phyloP scores from a whole-genome alignment of 2,113 vertebrate genomes.

The Pagrus major region DNA sequence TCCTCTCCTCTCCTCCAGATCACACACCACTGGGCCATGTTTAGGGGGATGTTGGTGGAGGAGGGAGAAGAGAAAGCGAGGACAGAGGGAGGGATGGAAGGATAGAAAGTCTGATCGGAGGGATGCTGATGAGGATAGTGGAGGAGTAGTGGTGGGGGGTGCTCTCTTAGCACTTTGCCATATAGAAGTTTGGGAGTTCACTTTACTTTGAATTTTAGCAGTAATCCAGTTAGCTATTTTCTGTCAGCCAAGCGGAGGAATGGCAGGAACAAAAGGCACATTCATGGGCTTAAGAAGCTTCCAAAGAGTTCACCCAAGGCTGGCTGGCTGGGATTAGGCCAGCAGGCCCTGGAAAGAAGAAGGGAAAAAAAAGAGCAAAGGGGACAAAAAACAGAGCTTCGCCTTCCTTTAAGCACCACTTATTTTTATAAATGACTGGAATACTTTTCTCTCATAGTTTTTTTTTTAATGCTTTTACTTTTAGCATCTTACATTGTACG shows the following conservation, averaged over 20 bases:
- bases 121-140: slow-evolving; percentile 78
- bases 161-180: slow-evolving; percentile 81
- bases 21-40: slow-evolving; percentile 78
- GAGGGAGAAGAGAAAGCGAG: slow-evolving; percentile 48
- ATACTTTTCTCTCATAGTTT: slow-evolving; percentile 68
- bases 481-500: slow-evolving; percentile 27
- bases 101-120: slow-evolving; percentile 68
- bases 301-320: slow-evolving; percentile 87
- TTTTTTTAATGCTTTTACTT: slow-evolving; percentile 46
- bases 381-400: slow-evolving; percentile 75
- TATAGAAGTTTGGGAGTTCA: slow-evolving; percentile 89
- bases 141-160: slow-evolving; percentile 14
- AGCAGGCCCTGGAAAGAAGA: slow-evolving; percentile 82
- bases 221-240: slow-evolving; percentile 91
- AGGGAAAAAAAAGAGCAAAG: slow-evolving; percentile 81
- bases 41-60: slow-evolving; percentile 72
- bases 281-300: slow-evolving; percentile 89
- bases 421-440: slow-evolving; percentile 84
- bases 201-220: slow-evolving; percentile 89
- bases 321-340: slow-evolving; percentile 86
- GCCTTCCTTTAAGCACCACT: slow-evolving; percentile 78
- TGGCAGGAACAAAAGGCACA: slow-evolving; percentile 88
- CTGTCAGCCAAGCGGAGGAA: slow-evolving; percentile 89
- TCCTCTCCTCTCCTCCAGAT: slow-evolving; percentile 72
- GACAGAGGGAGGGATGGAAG: slow-evolving; percentile 74